Evolutionary conservation across 2,797 vertebrate genomes (phyloP), one percentile per base, ranked within the genome.

Genomic region (Gallinago stenura): DNA sequence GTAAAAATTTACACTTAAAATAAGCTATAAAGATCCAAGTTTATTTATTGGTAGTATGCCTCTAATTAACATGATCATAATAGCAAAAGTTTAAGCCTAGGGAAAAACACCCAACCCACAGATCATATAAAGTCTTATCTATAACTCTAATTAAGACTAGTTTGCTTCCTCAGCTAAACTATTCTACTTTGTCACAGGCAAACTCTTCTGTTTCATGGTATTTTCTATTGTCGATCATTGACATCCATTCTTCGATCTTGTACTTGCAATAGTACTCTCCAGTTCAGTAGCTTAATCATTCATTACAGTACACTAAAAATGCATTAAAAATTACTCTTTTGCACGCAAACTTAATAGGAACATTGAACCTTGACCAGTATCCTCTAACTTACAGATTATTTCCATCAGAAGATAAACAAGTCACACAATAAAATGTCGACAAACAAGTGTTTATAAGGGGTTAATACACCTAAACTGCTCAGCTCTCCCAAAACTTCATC

Each of bases 351-450:
- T 69, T 77, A 91, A 85, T 15, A 87, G 81, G 84, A 95, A 86
- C 53, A 87, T 25, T 72, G 46, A 76, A 89, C 80, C 71, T 68
- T 89, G 88, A 96, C 87, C 79, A 93, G 60, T 62, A 87, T 83
- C 22, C 31, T 48, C 56, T 78, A 93, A 89, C 75, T 95, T 83
- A 87, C 15, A 86, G 21, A 15, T 57, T 57, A 89, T 82, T 90
- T 94, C 53, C 83, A 90, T 39, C 79, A 91, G 83, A 87, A 94
- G 75, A 83, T 89, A 96, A 95, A 89, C 45, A 93, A 95, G 57
- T 57, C 84, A 95, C 31, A 79, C 75, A 93, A 92, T 85, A 91
- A 93, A 96, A 94, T 86, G 90, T 50, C 94, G 92, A 91, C 68
- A 92, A 82, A 73, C 30, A 95, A 96, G 75, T 87, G 62, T 57